Evolutionary conservation across 2,113 vertebrate genomes (phyloP).

Genomic region (Grammomys dolichurus): DNA sequence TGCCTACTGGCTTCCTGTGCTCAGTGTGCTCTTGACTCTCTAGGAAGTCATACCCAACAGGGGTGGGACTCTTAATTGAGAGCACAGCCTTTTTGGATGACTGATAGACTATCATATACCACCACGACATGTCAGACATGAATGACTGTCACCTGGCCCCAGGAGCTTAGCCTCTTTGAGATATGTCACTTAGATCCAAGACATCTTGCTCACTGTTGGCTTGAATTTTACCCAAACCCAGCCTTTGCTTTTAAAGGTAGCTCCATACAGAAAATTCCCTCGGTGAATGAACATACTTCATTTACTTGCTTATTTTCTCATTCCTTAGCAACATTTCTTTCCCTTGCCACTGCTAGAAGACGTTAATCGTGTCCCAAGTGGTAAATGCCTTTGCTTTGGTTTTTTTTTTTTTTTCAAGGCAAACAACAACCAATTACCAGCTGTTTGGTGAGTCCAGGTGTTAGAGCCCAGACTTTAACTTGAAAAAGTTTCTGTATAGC

Average conservation of each 20-base stretch:
- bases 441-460: not conserved
- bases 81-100: not conserved
- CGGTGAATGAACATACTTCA: not conserved
- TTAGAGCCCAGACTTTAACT: accelerated
- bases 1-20: not conserved
- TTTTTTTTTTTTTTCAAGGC: not conserved
- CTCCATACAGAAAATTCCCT: not conserved
- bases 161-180: accelerated
- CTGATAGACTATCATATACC: too few relatives aligned
- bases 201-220: not conserved
- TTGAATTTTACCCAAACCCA: not conserved
- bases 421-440: not conserved
- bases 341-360: not conserved
- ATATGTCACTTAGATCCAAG: not conserved
- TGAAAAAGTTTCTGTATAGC: too few relatives aligned
- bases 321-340: not conserved
- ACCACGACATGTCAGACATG: not conserved
- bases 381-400: constrained; percentile 28
- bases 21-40: not conserved
- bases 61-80: not conserved
- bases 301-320: not conserved
- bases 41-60: not conserved
- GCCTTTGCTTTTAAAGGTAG: not conserved
- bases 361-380: constrained; percentile 5
- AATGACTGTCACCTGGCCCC: not conserved